These are phyloP conservation scores for Vanacampus margaritifer DNA, from an alignment of 2,113 vertebrate genomes.

Conservation along the genomic window DNA sequence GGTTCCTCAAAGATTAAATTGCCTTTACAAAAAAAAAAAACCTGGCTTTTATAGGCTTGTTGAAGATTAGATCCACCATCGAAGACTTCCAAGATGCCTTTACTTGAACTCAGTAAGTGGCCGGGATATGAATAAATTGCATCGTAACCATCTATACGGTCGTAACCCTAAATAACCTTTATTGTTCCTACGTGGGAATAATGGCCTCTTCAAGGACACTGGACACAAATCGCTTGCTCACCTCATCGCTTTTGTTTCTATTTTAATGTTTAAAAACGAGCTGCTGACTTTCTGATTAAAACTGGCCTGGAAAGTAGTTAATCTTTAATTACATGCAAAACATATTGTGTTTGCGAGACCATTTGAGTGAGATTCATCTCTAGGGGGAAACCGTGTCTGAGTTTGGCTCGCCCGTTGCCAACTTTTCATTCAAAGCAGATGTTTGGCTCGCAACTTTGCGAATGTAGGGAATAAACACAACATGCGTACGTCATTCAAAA, in stretches of 20 bases:
- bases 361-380: background rate
- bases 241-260: background rate
- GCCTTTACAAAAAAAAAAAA: no score
- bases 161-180: background rate
- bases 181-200: background rate
- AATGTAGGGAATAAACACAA: background rate
- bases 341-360: background rate
- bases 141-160: background rate
- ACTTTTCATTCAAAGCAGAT: conserved; percentile 5
- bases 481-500: background rate
- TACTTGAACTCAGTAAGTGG: background rate
- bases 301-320: background rate
- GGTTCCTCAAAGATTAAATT: no score
- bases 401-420: background rate
- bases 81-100: background rate
- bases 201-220: background rate
- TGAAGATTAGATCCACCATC: background rate
- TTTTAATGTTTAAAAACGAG: background rate
- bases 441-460: background rate
- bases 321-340: background rate
- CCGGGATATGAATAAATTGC: background rate
- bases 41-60: no score
- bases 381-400: background rate
- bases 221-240: background rate
- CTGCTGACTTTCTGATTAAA: background rate